Base-by-base conservation (phyloP, 2,797 vertebrate species). In the Tragopan temminckii region DNA sequence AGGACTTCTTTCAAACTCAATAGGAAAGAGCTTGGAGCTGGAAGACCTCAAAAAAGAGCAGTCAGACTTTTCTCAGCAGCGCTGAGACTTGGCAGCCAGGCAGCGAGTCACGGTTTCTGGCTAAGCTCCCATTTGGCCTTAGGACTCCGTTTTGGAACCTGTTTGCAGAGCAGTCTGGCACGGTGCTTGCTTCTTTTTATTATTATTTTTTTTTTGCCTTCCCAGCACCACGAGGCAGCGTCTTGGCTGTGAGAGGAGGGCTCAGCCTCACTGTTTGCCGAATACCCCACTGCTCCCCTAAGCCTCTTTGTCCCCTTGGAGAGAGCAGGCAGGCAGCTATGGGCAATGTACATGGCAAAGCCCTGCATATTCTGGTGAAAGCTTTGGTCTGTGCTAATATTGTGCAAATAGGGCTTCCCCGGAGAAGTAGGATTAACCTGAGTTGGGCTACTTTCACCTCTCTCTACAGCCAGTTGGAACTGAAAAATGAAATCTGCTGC, bases 41-140 rank as follows among this genome's bases (percentile, higher is more conserved):
- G 25, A 70, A 64, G n/a, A 45, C 27, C 15, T 66, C 1, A 53
- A 61, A 57, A 80, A 61, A 87, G 33, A 87, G 43, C 48, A 68
- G 64, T 55, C 5, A 2, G 42, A 63, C 12, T 74, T 88, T 31
- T 53, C 57, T 80, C 38, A 82, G 71, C 33, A 85, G 48, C 45
- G 31, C 46, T 27, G 52, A 78, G 36, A 33, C 71, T 68, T 70
- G 53, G 36, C 33, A 90, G 35, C 6, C 61, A 77, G 33, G 71
- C 40, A 85, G 68, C 0, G 0, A 2, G 0, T 81, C n/a, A 11
- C 4, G 0, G 25, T 46, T 43, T 67, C 58, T 77, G 55, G 62
- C n/a, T 77, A n/a, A 72, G 79, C 66, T 78, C 38, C 27, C 7
- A 0, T 57, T 91, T 82, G 55, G 15, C 29, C 55, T 74, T 43